A percentile compares a stretch with the other conserved stretches of the same genome.
Conservation (phyloP, 2,797 vertebrate genomes). For the Antrozous pallidus region DNA sequence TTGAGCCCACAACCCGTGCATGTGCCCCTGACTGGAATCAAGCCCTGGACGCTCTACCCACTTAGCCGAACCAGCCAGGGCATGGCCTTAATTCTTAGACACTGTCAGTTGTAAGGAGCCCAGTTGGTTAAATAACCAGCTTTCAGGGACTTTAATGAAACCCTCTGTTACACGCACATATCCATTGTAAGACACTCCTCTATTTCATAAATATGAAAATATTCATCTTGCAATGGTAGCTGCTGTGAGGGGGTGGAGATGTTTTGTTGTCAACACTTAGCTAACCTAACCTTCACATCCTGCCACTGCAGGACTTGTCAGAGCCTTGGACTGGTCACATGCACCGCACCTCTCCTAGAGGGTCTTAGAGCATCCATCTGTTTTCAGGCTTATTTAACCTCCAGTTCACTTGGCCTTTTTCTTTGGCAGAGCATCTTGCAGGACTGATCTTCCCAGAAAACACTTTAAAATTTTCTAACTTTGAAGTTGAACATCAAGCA, state of each 20-base stretch:
- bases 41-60: too few species aligned
- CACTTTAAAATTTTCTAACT: not conserved
- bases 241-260: too few species aligned
- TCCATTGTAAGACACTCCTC: not conserved
- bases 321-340: not conserved
- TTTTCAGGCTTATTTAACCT: not conserved
- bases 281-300: not conserved
- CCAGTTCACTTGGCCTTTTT: not conserved
- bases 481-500: not conserved
- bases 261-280: not conserved
- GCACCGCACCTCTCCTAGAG: not conserved
- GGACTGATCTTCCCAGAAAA: not conserved
- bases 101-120: not conserved
- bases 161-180: accelerated
- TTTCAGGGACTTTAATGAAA: not conserved
- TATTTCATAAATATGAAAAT: not conserved
- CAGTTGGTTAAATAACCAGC: not conserved
- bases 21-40: too few species aligned
- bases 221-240: not conserved
- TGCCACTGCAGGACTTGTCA: not conserved
- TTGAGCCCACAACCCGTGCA: too few species aligned
- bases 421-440: not conserved
- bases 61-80: too few species aligned
- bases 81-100: not conserved
- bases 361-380: not conserved